phyloP scores from a whole-genome alignment of 2,797 vertebrate species.

The Spheniscus humboldti region DNA sequence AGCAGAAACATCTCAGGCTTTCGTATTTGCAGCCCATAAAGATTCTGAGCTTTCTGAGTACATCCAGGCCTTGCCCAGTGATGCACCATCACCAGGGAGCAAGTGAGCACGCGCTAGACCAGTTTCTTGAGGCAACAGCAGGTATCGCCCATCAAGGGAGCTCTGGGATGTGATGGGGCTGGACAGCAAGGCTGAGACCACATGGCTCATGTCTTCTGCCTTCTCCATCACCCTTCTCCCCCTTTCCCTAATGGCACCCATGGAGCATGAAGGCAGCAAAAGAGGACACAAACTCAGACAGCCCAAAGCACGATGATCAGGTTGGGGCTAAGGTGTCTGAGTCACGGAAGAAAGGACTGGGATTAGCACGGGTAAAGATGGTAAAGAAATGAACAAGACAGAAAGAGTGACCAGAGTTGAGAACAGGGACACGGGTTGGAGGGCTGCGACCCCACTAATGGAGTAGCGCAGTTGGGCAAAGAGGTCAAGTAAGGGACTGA shows the following conservation, averaged over 20 bases:
- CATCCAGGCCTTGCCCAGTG: neutral
- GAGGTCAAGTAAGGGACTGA: fast-evolving
- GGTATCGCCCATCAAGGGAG: neutral
- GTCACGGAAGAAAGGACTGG: neutral
- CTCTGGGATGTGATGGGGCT: neutral
- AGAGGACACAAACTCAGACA: neutral
- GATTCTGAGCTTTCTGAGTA: neutral
- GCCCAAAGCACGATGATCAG: neutral
- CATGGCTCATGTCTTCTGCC: neutral
- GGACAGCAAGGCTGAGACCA: neutral
- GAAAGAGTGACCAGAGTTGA: neutral
- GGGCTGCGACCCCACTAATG: neutral
- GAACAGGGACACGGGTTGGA: neutral
- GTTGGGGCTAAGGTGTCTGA: neutral
- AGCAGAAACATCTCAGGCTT: neutral
- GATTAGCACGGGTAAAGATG: neutral
- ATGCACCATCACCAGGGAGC: neutral
- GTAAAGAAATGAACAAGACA: neutral
- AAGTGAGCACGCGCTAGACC: neutral
- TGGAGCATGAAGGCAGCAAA: neutral
- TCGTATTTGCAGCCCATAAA: neutral
- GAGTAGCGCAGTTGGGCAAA: neutral
- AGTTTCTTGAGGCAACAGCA: neutral
- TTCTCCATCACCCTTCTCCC: neutral
- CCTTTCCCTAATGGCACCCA: neutral